Conservation (phyloP, 1,140 invertebrate species). For the Bombus huntii region DNA sequence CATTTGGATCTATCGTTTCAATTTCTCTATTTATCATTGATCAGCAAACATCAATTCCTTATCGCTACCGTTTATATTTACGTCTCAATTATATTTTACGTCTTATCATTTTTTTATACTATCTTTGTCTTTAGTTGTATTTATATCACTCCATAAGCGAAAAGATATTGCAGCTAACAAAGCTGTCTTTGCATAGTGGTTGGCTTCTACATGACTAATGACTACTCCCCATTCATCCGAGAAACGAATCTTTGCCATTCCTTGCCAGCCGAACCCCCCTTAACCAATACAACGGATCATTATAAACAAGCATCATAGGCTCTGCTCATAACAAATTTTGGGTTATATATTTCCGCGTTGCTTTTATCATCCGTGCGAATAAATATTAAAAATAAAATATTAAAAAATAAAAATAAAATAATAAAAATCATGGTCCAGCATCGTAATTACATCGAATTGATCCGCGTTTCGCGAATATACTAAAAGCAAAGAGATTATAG, state of each 20-base stretch:
- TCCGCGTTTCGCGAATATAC: background rate
- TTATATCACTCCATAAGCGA: background rate
- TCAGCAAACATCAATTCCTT: too few species aligned
- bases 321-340: constrained; percentile 19
- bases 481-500: background rate
- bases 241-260: constrained; percentile 2
- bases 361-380: constrained; percentile 19
- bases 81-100: too few species aligned
- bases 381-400: background rate
- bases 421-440: background rate
- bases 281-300: constrained; percentile 27
- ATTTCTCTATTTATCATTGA: too few species aligned
- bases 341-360: constrained; percentile 4
- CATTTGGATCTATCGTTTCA: too few species aligned
- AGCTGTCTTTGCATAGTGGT: constrained; percentile 54
- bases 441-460: background rate
- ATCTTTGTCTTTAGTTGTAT: too few species aligned
- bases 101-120: background rate
- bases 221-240: constrained; percentile 39
- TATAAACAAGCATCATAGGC: constrained; percentile 63
- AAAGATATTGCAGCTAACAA: constrained; percentile 21
- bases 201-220: constrained; percentile 55
- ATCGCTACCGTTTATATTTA: too few species aligned
- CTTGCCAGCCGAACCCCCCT: too few species aligned
- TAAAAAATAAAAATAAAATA: too few species aligned